Base-by-base conservation (phyloP, 1,140 invertebrate species). In the Caerostris darwini region DNA sequence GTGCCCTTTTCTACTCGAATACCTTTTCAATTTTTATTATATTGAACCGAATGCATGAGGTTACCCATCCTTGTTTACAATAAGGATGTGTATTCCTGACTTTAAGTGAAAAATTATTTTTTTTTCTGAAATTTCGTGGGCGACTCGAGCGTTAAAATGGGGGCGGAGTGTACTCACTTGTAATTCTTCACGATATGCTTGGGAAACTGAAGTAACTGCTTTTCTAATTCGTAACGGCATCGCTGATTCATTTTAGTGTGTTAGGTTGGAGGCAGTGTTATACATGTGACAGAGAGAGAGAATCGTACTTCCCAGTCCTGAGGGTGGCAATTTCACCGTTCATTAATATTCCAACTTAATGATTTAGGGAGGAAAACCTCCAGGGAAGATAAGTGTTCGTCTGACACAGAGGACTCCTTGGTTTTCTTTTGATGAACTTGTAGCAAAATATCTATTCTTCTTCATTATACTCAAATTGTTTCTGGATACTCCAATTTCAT, bases 171-270 rank as follows among this genome's bases (percentile, higher is more conserved):
- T 53, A 77, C 71, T 12, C 34, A 34, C 71, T 50, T 77, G 71
- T 77, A 77, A 77, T 77, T 77, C 71, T 8, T 77, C 50, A 50
- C 71, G 71, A 50, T 77, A 77, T 77, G 71, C 71, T 77, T 77
- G 71, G 34, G 7, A 77, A 77, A 19, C 53, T 77, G 53, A 77
- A 50, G 34, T 77, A 77, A 77, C 71, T 77, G 71, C 71, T 77
- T 77, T 53, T 50, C 69, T 71, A 50, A 34, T 77, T 12, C 71
- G 14, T 77, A 77, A 77, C 71, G 71, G 71, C 19, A 50, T 77
- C 71, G 14, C 10, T 77, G 71, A 50, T 50, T 77, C 71, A 53
- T 50, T 50, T 50, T 5, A 50, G 14, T 77, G 19, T 12, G 71
- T 77, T 77, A 50, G 71, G 14, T 50, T 53, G 71, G 34, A 50